These are phyloP conservation scores for Callocephalon fimbriatum DNA, from an alignment of 2,113 vertebrate genomes.

Conservation along the genomic window DNA sequence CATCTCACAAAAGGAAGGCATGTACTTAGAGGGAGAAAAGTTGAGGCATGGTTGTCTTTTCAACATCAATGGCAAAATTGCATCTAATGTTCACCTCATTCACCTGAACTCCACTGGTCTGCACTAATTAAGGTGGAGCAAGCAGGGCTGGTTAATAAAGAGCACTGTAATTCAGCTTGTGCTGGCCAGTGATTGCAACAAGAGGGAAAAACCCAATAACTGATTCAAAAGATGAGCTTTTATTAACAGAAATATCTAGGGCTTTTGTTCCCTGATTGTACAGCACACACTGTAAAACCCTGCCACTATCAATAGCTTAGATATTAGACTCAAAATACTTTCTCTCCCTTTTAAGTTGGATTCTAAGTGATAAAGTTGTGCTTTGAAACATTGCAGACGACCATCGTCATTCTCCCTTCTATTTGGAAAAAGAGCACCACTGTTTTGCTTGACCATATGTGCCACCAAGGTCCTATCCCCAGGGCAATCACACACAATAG, in stretches of 20 bases:
- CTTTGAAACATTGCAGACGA: background rate
- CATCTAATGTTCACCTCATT: constrained; percentile 66
- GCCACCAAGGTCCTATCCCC: background rate
- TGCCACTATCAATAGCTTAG: background rate
- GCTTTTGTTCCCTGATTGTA: constrained; percentile 38
- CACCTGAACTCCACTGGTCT: constrained; percentile 52
- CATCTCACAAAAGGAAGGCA: constrained; percentile 54
- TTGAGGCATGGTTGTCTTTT: constrained; percentile 47
- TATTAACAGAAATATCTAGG: constrained; percentile 50
- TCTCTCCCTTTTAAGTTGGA: background rate
- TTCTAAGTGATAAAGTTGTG: background rate
- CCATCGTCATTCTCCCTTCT: background rate
- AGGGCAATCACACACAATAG: background rate
- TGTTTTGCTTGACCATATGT: background rate
- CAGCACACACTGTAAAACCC: background rate
- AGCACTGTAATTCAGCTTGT: constrained; percentile 35
- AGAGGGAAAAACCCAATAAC: constrained; percentile 38
- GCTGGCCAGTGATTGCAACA: constrained; percentile 28
- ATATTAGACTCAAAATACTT: background rate
- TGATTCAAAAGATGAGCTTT: constrained; percentile 50
- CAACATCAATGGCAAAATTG: constrained; percentile 50
- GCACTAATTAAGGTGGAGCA: constrained; percentile 62
- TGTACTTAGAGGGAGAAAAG: constrained; percentile 1
- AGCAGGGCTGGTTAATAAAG: constrained; percentile 12
- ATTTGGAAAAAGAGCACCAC: background rate